phyloP scores from a whole-genome alignment of 2,888 invertebrate genomes.

The Abrostola tripartita region DNA sequence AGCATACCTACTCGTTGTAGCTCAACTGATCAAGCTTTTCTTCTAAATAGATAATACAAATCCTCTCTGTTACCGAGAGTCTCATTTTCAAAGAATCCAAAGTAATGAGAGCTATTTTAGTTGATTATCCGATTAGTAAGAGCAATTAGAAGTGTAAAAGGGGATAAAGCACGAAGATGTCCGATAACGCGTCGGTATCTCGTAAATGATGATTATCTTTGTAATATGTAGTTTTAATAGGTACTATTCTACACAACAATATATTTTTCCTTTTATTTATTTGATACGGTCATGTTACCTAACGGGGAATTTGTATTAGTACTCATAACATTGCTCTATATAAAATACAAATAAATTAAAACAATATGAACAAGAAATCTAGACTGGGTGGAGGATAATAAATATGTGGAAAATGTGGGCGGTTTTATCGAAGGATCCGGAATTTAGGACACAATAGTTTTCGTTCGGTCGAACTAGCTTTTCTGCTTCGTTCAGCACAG shows the following conservation, averaged over 20 bases:
- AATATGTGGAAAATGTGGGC: constrained; percentile 28
- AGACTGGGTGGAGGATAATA: constrained; percentile 9
- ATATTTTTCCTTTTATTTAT: not conserved
- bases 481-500: constrained; percentile 26
- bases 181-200: constrained; percentile 25
- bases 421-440: constrained; percentile 30
- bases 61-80: constrained; percentile 20
- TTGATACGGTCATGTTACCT: not conserved
- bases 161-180: constrained; percentile 22
- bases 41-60: constrained; percentile 20
- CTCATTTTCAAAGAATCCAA: constrained; percentile 25
- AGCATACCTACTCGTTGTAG: not conserved
- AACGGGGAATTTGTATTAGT: not conserved
- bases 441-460: constrained; percentile 37
- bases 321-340: not conserved
- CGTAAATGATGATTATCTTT: constrained; percentile 13
- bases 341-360: constrained; percentile 17
- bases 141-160: constrained; percentile 35
- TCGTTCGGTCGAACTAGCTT: constrained; percentile 21
- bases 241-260: not conserved
- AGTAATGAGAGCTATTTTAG: constrained; percentile 40
- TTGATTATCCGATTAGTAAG: constrained; percentile 48
- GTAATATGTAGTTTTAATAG: not conserved
- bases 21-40: not conserved
- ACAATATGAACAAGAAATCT: constrained; percentile 18